Evolutionary conservation across 1,140 invertebrate species (phyloP).

Genomic region (Tetranychus cinnabarinus): DNA sequence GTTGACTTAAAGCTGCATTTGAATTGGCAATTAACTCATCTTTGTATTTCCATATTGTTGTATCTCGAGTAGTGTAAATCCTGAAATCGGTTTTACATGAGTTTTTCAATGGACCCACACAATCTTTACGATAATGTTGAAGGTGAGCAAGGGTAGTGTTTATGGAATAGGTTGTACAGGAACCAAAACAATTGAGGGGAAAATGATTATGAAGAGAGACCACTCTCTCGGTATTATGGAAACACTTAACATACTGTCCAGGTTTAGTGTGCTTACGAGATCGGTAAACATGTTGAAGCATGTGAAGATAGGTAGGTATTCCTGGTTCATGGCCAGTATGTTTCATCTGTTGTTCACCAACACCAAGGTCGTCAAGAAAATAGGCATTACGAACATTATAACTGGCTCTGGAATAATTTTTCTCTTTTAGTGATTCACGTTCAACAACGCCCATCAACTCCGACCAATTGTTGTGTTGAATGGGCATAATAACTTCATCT

Average conservation of each 20-base stretch:
- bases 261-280: slow-evolving; percentile 76
- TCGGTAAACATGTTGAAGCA: slow-evolving; percentile 74
- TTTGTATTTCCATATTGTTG: slow-evolving; percentile 65
- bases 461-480: slow-evolving; percentile 45
- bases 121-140: slow-evolving; percentile 77
- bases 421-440: slow-evolving; percentile 27
- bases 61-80: slow-evolving; percentile 54
- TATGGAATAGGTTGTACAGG: slow-evolving; percentile 63
- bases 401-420: slow-evolving; percentile 48
- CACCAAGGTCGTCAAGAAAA: slow-evolving; percentile 58
- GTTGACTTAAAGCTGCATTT: slow-evolving; percentile 36
- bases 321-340: slow-evolving; percentile 21
- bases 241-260: slow-evolving; percentile 77
- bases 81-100: slow-evolving; percentile 49
- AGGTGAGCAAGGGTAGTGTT: slow-evolving; percentile 58
- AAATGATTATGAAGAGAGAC: slow-evolving; percentile 79
- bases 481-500: slow-evolving; percentile 83
- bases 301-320: slow-evolving; percentile 70
- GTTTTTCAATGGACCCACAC: slow-evolving; percentile 66
- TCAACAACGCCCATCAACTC: slow-evolving; percentile 47
- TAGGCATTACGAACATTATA: slow-evolving; percentile 84
- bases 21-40: slow-evolving; percentile 41
- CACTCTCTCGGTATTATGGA: slow-evolving; percentile 68
- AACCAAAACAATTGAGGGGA: slow-evolving; percentile 59
- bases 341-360: slow-evolving; percentile 13